phyloP scores from a whole-genome alignment of 2,888 invertebrate genomes.

The Calliphora vomitoria region DNA sequence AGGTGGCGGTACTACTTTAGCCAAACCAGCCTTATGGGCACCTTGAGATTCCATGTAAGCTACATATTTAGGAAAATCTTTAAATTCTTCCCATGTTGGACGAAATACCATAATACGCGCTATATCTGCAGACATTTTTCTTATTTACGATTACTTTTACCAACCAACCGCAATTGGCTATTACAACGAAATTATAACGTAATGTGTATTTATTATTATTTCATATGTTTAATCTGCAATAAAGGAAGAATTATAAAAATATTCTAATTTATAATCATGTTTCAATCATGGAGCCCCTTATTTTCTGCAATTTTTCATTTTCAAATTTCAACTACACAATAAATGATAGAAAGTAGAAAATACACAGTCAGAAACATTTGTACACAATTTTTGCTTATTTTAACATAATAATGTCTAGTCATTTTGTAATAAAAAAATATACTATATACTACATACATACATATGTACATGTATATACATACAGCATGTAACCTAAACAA shows the following conservation, averaged over 20 bases:
- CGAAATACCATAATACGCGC: conserved; percentile 88
- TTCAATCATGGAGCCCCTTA: not conserved
- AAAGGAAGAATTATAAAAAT: conserved; percentile 57
- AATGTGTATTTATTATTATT: conserved; percentile 20
- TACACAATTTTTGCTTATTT: not conserved
- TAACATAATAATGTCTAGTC: not conserved
- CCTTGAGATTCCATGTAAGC: conserved; percentile 96
- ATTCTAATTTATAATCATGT: conserved; percentile 35
- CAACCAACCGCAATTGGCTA: not conserved
- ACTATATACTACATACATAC: not conserved
- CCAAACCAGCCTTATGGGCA: conserved; percentile 97
- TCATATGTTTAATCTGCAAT: conserved; percentile 61
- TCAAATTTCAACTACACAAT: not conserved
- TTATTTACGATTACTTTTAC: conserved; percentile 27
- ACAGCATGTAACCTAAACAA: conserved; percentile 25
- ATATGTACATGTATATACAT: not conserved
- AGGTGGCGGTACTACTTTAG: conserved; percentile 98
- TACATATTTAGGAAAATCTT: conserved; percentile 95
- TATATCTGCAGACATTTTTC: conserved; percentile 77
- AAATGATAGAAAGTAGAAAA: not conserved
- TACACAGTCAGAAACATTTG: not conserved
- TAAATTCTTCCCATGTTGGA: conserved; percentile 98
- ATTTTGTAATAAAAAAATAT: not conserved
- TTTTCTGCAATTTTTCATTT: conserved; percentile 68
- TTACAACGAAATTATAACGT: conserved; percentile 20